Conservation (phyloP, 2,797 vertebrate genomes). For the Clarias laeviceps region DNA sequence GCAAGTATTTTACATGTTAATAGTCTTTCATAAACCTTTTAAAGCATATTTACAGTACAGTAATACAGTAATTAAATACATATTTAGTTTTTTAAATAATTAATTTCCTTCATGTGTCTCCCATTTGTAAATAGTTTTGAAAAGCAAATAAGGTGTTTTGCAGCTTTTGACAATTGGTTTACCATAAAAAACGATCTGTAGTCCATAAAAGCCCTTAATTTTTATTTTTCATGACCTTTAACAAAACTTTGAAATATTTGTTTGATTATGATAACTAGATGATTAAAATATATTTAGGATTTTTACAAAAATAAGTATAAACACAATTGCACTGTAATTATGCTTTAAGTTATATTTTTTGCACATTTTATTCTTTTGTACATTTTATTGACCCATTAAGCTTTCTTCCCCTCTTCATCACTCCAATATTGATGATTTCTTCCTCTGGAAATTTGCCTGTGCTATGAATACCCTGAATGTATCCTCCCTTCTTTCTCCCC, state of each 20-base stretch:
- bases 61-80: too few relatives aligned
- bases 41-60: background rate
- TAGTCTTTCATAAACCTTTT: background rate
- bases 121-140: background rate
- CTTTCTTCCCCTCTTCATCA: slow-evolving; percentile 56
- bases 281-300: background rate
- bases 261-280: too few relatives aligned
- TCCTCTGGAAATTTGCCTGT: slow-evolving; percentile 53
- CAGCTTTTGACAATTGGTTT: background rate
- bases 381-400: slow-evolving; percentile 46
- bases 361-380: background rate
- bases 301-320: background rate
- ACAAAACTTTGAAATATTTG: background rate
- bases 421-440: slow-evolving; percentile 68
- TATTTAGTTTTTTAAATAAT: too few relatives aligned
- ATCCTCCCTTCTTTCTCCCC: background rate
- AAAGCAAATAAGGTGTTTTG: background rate
- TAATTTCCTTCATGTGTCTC: background rate
- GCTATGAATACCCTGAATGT: slow-evolving; percentile 63
- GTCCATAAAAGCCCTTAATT: background rate
- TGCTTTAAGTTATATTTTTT: background rate
- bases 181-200: background rate
- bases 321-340: background rate
- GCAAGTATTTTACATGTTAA: too few relatives aligned
- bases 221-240: background rate